Conservation (phyloP, 2,113 vertebrate species). For the Lagopus muta region DNA sequence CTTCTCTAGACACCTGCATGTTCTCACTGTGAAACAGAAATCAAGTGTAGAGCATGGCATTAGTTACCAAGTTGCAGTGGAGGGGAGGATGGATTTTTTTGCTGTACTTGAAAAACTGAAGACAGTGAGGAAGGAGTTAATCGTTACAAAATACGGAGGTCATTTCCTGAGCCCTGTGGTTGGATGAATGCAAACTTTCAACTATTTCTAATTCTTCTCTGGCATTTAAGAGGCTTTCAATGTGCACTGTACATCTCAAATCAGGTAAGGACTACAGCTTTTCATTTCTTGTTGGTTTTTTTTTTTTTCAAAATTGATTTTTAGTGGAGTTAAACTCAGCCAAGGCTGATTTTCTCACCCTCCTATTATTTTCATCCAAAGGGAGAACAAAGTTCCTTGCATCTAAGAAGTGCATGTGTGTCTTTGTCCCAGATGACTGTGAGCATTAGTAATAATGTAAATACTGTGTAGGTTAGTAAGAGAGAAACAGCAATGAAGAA, state of each 20-base stretch:
- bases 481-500: neutral
- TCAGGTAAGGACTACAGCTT: constrained; percentile 66
- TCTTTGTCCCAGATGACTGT: neutral
- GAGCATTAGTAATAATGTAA: neutral
- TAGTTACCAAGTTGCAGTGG: neutral
- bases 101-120: neutral
- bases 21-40: constrained; percentile 27
- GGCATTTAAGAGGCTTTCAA: constrained; percentile 50
- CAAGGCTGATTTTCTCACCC: neutral
- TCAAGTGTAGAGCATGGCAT: neutral
- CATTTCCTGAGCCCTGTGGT: constrained; percentile 70
- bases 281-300: constrained; percentile 17
- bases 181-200: constrained; percentile 47
- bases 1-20: neutral
- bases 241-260: constrained; percentile 34
- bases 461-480: neutral
- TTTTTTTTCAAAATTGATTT: neutral
- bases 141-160: constrained; percentile 31
- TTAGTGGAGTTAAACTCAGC: neutral
- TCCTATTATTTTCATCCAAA: constrained; percentile 14
- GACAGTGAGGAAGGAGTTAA: constrained; percentile 65
- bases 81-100: neutral
- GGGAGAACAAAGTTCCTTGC: constrained; percentile 21
- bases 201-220: constrained; percentile 50
- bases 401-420: neutral